These are phyloP conservation scores for Chelon auratus DNA, from an alignment of 2,797 vertebrate species.

Conservation along the genomic window DNA sequence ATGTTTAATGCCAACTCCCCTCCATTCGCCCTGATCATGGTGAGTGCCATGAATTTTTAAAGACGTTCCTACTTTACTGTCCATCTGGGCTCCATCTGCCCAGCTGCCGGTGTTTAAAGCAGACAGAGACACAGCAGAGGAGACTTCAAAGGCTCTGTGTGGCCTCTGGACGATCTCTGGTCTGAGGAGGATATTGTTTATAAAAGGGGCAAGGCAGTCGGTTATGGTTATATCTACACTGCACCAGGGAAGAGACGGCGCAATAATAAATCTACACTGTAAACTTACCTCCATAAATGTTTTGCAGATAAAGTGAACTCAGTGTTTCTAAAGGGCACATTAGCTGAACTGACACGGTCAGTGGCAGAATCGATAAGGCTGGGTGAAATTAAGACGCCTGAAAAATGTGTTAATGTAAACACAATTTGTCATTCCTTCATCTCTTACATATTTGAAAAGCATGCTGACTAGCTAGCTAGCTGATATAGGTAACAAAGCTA, in stretches of 20 bases:
- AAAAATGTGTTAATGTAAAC: neutral
- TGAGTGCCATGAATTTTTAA: conserved; percentile 88
- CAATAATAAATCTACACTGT: conserved; percentile 37
- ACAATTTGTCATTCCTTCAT: neutral
- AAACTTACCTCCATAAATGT: conserved; percentile 2
- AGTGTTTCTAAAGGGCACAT: neutral
- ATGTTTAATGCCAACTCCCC: conserved; percentile 86
- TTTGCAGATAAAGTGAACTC: neutral
- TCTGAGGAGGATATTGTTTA: conserved; percentile 69
- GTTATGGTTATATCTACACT: conserved; percentile 21
- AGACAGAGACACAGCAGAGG: conserved; percentile 67
- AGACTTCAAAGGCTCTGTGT: conserved; percentile 78
- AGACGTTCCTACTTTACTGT: conserved; percentile 85
- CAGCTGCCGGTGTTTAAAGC: conserved; percentile 79
- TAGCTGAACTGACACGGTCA: no score
- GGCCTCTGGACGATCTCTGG: conserved; percentile 68
- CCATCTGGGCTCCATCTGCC: conserved; percentile 88
- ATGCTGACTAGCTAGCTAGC: neutral
- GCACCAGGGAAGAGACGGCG: conserved; percentile 14
- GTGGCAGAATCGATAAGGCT: neutral
- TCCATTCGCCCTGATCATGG: conserved; percentile 80
- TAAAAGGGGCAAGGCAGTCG: conserved; percentile 18
- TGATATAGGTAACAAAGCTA: neutral
- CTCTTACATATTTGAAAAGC: neutral
- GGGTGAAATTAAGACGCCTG: neutral